Evolutionary conservation across 2,797 vertebrate species (phyloP), one percentile per base, ranked within the genome.

Genomic region (Dallia pectoralis): DNA sequence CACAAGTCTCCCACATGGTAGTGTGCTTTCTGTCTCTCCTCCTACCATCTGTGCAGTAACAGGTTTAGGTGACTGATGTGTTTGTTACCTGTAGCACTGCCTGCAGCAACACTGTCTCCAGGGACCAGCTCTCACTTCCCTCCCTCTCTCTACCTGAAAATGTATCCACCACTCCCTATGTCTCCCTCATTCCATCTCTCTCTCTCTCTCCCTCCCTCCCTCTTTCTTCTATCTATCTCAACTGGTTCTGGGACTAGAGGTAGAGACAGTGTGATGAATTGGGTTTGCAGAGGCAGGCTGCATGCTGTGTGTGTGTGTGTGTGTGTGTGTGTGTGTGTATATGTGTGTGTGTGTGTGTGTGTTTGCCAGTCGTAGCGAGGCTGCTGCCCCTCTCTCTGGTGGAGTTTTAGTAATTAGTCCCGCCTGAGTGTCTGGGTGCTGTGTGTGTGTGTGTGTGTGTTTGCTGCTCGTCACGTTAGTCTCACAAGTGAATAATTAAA

Each of bases 401-500:
- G 74, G 86, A 85, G 77, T 82, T 85, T 84, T 75, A 82, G 81
- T 91, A 93, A 92, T 92, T 91, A 91, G 89, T 92, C 90, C 90
- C 88, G 87, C 76, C 80, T 82, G 86, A 84, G 69, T 68, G 65
- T 77, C 56, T 74, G 22, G 44, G 62, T n/a, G n/a, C 61, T 70
- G 25, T 70, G 72, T 47, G 67, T 51, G 64, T 76, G 64, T 76
- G 27, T 53, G 49, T 47, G 67, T 40, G 70, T 56, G 51, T 32
- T 30, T 53, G 29, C 7, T 73, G 76, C 80, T 88, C 86, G 72
- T 89, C 86, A 87, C 85, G 79, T 89, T 91, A 91, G 90, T 90
- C 89, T 92, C 86, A 84, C 84, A 90, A 89, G 88, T 91, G 88
- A 91, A 86, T 91, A 89, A 92, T 92, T 91, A 92, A 91, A 92